These are phyloP conservation scores for Puma concolor DNA, from an alignment of 2,113 vertebrate genomes.

Conservation along the genomic window DNA sequence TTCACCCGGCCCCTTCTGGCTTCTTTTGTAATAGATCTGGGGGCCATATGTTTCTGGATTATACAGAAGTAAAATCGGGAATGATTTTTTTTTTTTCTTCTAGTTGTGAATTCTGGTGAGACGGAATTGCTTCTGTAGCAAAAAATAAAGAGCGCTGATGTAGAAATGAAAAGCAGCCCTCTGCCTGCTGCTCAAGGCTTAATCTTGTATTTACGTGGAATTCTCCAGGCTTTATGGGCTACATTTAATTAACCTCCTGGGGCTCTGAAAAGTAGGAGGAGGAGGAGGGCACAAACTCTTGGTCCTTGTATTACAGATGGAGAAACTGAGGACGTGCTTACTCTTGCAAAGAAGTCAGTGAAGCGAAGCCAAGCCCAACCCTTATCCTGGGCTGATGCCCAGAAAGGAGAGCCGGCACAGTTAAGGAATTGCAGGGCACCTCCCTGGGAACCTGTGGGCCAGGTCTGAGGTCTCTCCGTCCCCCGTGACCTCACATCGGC, in stretches of 20 bases:
- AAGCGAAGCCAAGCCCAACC: not conserved
- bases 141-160: slow-evolving; percentile 32
- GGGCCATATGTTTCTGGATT: slow-evolving; percentile 54
- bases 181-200: not conserved
- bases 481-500: not conserved
- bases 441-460: not conserved
- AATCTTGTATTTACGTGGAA: not conserved
- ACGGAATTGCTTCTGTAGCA: slow-evolving; percentile 54
- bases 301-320: not conserved
- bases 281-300: not conserved
- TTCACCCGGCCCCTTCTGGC: slow-evolving; percentile 31
- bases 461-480: not conserved
- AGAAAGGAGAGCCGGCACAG: no score
- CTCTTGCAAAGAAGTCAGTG: not conserved
- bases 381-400: not conserved
- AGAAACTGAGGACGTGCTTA: slow-evolving; percentile 39
- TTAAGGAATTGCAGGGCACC: not conserved
- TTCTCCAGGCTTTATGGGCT: not conserved
- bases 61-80: not conserved
- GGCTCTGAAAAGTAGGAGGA: not conserved
- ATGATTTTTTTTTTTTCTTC: not conserved
- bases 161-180: slow-evolving; percentile 9
- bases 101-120: slow-evolving; percentile 63
- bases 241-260: not conserved
- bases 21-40: not conserved